phyloP scores from a whole-genome alignment of 1,140 invertebrate species.

The Microplitis demolitor region DNA sequence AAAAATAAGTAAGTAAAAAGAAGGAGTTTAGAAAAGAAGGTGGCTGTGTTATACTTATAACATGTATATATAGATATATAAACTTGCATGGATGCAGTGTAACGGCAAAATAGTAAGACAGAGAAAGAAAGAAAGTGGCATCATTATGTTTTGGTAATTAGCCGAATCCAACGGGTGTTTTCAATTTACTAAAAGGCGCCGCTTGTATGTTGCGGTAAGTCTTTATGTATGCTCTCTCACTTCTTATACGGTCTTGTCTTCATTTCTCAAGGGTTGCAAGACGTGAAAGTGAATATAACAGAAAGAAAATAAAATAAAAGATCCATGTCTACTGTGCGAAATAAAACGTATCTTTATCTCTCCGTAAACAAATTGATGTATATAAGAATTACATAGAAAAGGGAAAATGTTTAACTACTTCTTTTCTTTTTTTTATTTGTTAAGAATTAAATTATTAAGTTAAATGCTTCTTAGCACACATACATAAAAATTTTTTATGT shows the following conservation, averaged over 20 bases:
- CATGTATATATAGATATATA: neutral
- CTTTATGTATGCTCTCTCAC: conserved; percentile 15
- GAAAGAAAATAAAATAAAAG: conserved; percentile 33
- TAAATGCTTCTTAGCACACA: too few relatives aligned
- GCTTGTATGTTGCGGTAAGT: conserved; percentile 34
- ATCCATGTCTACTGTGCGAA: conserved; percentile 21
- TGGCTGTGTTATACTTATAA: neutral
- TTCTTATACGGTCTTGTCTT: neutral
- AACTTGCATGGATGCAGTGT: conserved; percentile 27
- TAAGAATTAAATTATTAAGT: too few relatives aligned
- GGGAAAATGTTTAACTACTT: too few relatives aligned
- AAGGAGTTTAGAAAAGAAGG: neutral
- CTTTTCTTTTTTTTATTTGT: too few relatives aligned
- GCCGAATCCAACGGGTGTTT: conserved; percentile 53
- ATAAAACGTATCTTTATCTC: neutral
- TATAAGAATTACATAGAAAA: too few relatives aligned
- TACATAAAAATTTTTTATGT: too few relatives aligned
- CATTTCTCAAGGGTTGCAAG: conserved; percentile 18
- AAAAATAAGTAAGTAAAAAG: neutral
- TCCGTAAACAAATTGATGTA: too few relatives aligned
- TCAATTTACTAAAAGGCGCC: conserved; percentile 54
- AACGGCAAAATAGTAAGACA: conserved; percentile 35
- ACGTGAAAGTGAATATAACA: conserved; percentile 25
- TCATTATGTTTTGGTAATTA: conserved; percentile 57
- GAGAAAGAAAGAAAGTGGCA: conserved; percentile 27